Evolutionary conservation across 64 coral and sea anemone genomes (phyloP), one percentile per base, ranked within the genome.

Genomic region (Dendrophyllia cribrosa): DNA sequence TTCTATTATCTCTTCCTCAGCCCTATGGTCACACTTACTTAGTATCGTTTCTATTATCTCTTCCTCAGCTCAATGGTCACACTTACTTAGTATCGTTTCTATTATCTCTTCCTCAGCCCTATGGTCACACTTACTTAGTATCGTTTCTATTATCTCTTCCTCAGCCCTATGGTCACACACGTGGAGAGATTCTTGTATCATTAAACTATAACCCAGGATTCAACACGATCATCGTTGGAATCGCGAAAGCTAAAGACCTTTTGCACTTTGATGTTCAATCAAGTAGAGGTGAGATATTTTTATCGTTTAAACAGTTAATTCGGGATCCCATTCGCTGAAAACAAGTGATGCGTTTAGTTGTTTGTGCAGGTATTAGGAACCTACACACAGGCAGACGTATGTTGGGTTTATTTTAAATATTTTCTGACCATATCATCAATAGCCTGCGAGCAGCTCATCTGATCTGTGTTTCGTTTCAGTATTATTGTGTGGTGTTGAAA

Each of bases 121-220:
- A 7, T 56, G 53, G 7, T 56, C 12, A 56, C 53, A 56, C 53
- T 56, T 56, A 56, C 53, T 56, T 12, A 56, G 53, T 12, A 56
- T 56, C 7, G 53, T 56, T 56, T 56, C 12, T 56, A 12, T 24
- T 70, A 13, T 43, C 87, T 79, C 43, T 51, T 68, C 47, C 5
- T 2, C 59, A 96, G 94, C 67, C 94, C 12, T 87, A 92, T 46
- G 94, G 94, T 16, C 94, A 96, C 66, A 96, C 82, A 21, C 75
- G 89, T 5, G 94, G 94, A 3, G 86, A 96, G 60, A 66, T 96
- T 14, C 77, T 92, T 3, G 44, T 96, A 1, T 88, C 94, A n/a
- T 22, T 96, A 13, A 87, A 86, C 60, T 75, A 92, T 3, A 23
- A 88, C 16, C 66, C 82, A 70, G 65, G 43, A 58, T 43, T 72